Base-by-base conservation (phyloP, 35 echinoderm and acorn worm species). In the Lytechinus variegatus region DNA sequence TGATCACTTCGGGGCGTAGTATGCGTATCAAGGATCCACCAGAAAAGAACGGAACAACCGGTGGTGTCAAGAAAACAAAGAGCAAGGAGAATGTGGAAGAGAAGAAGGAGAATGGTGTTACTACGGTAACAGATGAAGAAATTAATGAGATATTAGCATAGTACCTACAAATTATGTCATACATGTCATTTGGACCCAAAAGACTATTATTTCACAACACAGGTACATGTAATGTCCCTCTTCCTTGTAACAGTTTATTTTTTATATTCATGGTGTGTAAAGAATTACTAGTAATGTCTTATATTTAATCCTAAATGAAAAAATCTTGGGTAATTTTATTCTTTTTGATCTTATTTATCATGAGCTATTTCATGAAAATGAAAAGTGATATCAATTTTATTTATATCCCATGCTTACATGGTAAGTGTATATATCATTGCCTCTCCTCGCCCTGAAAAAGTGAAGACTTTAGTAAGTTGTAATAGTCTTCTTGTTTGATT, bases 1-100 rank as follows among this genome's bases (percentile, higher is more conserved):
- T 99, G 96, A 99, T 99, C 86, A 88, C 94, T 21, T 97, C 96
- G 3, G 98, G 98, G 4, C 95, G 87, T 10, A 99, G 96, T 57
- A 96, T 98, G 96, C 93, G 94, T 27, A 72, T 95, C 28, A 94
- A 91, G 54, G 95, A 95, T 55, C 54, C 93, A 5, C 53, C 52
- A 51, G 54, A 27, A 10, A 86, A 95, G 24, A 57, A 53, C 7
- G 58, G 57, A 12, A 86, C 16, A 9, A 14, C 61, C 5, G 92
- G 53, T 10, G 54, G 92, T 55, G 52, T 93, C 0, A 93, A 93
- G 92, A 93, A 93, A 28, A 57, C 92, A 27, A 93, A 57, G 11
- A 93, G 92, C 53, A 93, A 93, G n/a, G 54, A 93, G 4, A 55
- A 54, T 9, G 53, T 13, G 27, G 92, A 57, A 19, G 54, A 57